These are phyloP conservation scores for Toxotes lorentzi DNA, from an alignment of 2,797 vertebrate genomes.

Conservation along the genomic window DNA sequence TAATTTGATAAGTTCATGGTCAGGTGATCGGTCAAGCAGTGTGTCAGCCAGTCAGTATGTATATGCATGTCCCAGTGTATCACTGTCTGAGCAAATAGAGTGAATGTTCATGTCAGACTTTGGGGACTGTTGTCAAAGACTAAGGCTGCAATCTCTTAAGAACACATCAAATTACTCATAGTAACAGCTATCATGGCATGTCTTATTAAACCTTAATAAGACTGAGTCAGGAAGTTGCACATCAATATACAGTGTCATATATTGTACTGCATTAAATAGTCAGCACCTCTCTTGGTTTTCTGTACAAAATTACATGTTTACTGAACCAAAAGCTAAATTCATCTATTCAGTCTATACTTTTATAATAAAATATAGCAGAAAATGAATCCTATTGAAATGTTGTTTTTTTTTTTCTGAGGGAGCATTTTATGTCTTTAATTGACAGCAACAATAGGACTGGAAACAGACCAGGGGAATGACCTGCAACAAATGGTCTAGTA, in stretches of 20 bases:
- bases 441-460: no score
- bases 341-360: background rate
- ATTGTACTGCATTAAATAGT: background rate
- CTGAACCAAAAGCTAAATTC: background rate
- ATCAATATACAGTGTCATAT: background rate
- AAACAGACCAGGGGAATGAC: no score
- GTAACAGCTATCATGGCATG: slow-evolving; percentile 9
- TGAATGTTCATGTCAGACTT: slow-evolving; percentile 24
- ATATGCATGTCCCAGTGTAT: slow-evolving; percentile 44
- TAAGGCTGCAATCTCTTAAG: background rate
- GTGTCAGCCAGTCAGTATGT: slow-evolving; percentile 50
- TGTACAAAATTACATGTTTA: slow-evolving; percentile 12
- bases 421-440: no score
- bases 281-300: background rate
- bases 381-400: slow-evolving; percentile 12
- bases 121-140: slow-evolving; percentile 33
- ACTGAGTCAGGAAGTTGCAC: background rate
- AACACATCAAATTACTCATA: slow-evolving; percentile 39
- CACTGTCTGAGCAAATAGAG: slow-evolving; percentile 35
- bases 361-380: slow-evolving; percentile 10
- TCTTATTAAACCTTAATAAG: slow-evolving; percentile 46
- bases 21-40: slow-evolving; percentile 52
- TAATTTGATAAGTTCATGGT: slow-evolving; percentile 65
- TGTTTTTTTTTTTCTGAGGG: no score
- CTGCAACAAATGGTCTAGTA: no score